Percentiles rank a stretch among this genome's conserved stretches.
phyloP scores from a whole-genome alignment of 2,113 vertebrate genomes.

The Bettongia penicillata region DNA sequence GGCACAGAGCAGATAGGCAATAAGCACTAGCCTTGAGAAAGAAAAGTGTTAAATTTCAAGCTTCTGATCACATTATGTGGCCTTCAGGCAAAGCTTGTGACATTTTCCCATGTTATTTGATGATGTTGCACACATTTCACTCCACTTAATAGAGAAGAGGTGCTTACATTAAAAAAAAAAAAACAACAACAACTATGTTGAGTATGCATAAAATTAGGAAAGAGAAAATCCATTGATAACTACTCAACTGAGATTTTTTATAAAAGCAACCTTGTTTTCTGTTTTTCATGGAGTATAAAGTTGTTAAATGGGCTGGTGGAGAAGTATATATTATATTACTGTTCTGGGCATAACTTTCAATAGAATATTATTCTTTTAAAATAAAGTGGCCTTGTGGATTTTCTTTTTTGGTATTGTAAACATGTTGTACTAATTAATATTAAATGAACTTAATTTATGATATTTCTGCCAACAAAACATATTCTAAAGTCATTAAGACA shows the following conservation, averaged over 20 bases:
- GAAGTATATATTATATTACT: conserved; percentile 68
- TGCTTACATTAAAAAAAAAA: neutral
- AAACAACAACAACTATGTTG: neutral
- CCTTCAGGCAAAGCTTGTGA: conserved; percentile 22
- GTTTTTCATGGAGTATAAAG: conserved; percentile 57
- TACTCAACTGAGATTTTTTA: conserved; percentile 56
- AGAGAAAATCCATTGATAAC: conserved; percentile 64
- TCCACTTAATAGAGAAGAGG: conserved; percentile 44
- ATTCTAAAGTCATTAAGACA: conserved; percentile 59
- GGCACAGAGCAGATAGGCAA: conserved; percentile 57
- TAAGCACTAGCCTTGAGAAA: conserved; percentile 11
- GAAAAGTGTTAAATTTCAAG: conserved; percentile 56
- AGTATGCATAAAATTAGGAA: conserved; percentile 56
- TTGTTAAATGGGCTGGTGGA: conserved; percentile 19
- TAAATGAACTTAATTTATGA: conserved; percentile 71
- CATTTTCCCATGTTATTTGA: neutral
- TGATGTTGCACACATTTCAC: fast-evolving
- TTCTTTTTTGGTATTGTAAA: conserved; percentile 83
- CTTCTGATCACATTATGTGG: conserved; percentile 22
- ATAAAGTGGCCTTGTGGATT: conserved; percentile 83
- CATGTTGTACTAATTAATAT: conserved; percentile 77
- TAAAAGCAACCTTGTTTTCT: conserved; percentile 68
- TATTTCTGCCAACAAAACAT: conserved; percentile 65
- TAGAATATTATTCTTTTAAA: conserved; percentile 65
- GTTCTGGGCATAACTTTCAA: conserved; percentile 66